Evolutionary conservation across 2,113 vertebrate species (phyloP).

Genomic region (Macrotis lagotis): DNA sequence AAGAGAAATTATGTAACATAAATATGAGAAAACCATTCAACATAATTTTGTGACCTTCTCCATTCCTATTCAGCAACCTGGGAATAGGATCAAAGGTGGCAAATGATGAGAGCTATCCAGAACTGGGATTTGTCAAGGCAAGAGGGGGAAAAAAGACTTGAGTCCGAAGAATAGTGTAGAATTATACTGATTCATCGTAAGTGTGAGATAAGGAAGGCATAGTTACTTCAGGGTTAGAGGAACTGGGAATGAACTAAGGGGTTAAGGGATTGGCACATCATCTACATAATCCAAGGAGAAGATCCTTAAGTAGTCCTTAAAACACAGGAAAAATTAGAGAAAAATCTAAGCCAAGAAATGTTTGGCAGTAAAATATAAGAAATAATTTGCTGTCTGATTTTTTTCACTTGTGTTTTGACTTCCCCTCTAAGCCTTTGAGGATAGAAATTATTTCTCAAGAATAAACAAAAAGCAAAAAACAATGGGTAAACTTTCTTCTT

Average conservation of each 20-base stretch:
- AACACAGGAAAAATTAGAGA: conserved; percentile 29
- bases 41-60: not conserved
- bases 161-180: not conserved
- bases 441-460: conserved; percentile 28
- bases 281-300: conserved; percentile 3
- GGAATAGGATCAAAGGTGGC: not conserved
- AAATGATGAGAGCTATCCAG: not conserved
- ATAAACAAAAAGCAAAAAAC: not conserved
- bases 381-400: conserved; percentile 14
- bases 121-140: not conserved
- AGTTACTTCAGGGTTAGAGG: not conserved
- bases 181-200: not conserved
- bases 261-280: not conserved
- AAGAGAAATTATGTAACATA: not conserved
- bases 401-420: conserved; percentile 41
- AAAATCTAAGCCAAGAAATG: conserved; percentile 30
- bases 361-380: conserved; percentile 22
- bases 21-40: not conserved
- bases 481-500: not conserved
- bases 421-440: conserved; percentile 31
- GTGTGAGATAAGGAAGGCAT: not conserved
- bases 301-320: not conserved
- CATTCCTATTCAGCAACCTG: not conserved
- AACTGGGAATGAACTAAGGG: not conserved
- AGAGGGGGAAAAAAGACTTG: not conserved